phyloP scores from a whole-genome alignment of 2,113 vertebrate genomes.

The Crotophaga sulcirostris region DNA sequence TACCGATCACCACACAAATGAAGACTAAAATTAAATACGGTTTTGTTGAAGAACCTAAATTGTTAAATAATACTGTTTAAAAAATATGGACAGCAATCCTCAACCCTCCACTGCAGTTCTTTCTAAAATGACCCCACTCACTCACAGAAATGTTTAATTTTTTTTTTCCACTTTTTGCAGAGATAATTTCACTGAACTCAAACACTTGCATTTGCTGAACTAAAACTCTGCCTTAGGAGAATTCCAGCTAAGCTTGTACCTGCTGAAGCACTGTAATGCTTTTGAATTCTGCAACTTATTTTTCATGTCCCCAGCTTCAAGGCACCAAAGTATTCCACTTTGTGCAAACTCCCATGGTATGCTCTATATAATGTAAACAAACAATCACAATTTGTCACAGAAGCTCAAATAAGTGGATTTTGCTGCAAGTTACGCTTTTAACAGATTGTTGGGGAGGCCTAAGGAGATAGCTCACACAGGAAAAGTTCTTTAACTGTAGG shows the following conservation, averaged over 20 bases:
- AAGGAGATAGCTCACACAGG: not conserved
- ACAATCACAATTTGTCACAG: not conserved
- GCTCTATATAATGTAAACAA: not conserved
- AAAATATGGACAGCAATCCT: not conserved
- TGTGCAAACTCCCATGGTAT: not conserved
- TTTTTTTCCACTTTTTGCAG: not conserved
- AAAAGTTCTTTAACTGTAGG: not conserved
- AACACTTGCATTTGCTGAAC: not conserved
- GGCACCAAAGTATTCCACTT: not conserved
- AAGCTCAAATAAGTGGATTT: not conserved
- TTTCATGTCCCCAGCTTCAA: not conserved
- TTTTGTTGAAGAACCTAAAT: not conserved
- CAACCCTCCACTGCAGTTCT: accelerated
- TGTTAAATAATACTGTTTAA: not conserved
- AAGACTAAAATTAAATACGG: not conserved
- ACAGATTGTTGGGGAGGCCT: not conserved
- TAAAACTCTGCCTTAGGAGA: not conserved
- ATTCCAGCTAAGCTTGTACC: not conserved
- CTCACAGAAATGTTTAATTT: not conserved
- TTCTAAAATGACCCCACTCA: not conserved
- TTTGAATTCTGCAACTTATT: not conserved
- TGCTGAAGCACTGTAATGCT: not conserved
- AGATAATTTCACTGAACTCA: not conserved
- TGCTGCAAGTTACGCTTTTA: not conserved
- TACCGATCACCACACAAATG: not conserved